Evolutionary conservation across 2,888 invertebrate species (phyloP).

Genomic region (Aporophyla nigra): DNA sequence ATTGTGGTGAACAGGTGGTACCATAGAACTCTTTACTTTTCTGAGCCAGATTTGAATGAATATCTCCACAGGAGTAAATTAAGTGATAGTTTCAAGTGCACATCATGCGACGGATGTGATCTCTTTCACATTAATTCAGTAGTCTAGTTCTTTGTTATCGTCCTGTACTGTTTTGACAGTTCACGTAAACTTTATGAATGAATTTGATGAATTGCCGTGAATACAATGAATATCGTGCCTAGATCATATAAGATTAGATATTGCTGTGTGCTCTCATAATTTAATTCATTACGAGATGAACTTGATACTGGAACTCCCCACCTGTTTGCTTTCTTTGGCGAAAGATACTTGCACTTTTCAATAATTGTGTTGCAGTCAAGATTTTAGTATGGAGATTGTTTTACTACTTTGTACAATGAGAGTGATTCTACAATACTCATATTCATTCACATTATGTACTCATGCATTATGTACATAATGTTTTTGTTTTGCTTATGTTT

Average conservation of each 20-base stretch:
- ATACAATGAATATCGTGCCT: slow-evolving; percentile 85
- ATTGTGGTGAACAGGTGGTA: slow-evolving; percentile 89
- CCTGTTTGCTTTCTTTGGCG: slow-evolving; percentile 47
- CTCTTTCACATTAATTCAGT: slow-evolving; percentile 60
- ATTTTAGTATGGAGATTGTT: slow-evolving; percentile 41
- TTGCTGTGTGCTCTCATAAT: slow-evolving; percentile 70
- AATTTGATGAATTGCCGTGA: slow-evolving; percentile 83
- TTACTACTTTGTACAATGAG: slow-evolving; percentile 38
- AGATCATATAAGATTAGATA: slow-evolving; percentile 84
- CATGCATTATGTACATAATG: slow-evolving; percentile 13
- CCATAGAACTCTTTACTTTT: slow-evolving; percentile 74
- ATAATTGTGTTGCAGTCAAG: slow-evolving; percentile 23
- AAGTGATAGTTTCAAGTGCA: slow-evolving; percentile 55
- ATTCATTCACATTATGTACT: slow-evolving; percentile 33
- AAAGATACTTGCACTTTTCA: slow-evolving; percentile 55
- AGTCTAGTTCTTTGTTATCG: slow-evolving; percentile 83
- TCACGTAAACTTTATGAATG: slow-evolving; percentile 88
- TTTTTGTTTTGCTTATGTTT: slow-evolving; percentile 27
- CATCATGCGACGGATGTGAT: slow-evolving; percentile 58
- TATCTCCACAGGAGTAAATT: slow-evolving; percentile 68
- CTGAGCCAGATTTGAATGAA: slow-evolving; percentile 77
- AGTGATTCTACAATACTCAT: slow-evolving; percentile 31
- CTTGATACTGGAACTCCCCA: slow-evolving; percentile 24
- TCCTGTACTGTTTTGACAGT: slow-evolving; percentile 85
- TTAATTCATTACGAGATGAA: slow-evolving; percentile 51